phyloP scores from a whole-genome alignment of 2,797 vertebrate species.

The Eulemur rubriventer region DNA sequence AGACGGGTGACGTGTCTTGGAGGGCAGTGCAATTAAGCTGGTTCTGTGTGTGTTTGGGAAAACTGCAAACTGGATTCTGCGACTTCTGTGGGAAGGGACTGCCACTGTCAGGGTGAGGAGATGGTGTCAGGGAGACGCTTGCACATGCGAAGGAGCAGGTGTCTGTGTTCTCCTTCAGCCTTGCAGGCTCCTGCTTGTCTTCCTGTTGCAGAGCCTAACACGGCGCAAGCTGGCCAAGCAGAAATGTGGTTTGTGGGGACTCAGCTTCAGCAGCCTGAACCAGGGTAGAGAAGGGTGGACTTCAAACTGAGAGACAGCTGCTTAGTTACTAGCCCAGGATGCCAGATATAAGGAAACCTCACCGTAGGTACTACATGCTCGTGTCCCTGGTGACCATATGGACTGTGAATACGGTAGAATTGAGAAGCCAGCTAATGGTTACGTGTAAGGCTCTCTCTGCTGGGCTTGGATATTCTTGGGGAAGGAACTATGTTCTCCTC shows the following conservation, averaged over 20 bases:
- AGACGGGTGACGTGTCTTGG: neutral
- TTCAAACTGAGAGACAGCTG: neutral
- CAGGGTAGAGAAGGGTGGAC: neutral
- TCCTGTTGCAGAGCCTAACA: fast-evolving
- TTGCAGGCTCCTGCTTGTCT: neutral
- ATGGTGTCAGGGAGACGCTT: fast-evolving
- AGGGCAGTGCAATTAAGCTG: neutral
- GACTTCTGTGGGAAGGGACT: neutral
- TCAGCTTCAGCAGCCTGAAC: neutral
- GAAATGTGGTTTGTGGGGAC: neutral
- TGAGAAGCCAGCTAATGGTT: neutral
- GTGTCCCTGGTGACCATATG: neutral
- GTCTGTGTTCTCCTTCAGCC: neutral
- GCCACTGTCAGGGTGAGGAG: neutral
- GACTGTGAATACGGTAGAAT: neutral
- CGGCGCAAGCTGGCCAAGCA: neutral
- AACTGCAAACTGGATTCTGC: neutral
- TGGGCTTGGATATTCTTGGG: neutral
- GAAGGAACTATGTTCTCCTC: neutral
- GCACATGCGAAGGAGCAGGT: neutral
- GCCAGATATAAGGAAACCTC: neutral
- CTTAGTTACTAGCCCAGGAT: neutral
- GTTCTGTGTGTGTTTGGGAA: neutral
- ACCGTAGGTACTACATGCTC: fast-evolving
- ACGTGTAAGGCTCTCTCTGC: neutral